Base-by-base conservation (phyloP, 2,888 invertebrate species). In the Andricus curvator region DNA sequence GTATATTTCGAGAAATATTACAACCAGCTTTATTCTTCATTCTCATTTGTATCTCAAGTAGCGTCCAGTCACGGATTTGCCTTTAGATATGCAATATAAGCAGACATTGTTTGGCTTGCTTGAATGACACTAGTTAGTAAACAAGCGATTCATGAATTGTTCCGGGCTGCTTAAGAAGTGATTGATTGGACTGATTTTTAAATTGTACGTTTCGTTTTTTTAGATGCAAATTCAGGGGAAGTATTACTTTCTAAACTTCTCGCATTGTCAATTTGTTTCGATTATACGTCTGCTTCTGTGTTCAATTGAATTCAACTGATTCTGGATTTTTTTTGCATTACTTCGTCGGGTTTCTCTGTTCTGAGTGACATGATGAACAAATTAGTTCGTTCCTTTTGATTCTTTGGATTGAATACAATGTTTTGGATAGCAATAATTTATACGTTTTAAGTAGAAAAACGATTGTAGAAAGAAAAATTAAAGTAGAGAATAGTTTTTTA, bases 181-280 rank as follows among this genome's bases (percentile, higher is more conserved):
- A 70, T 70, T 70, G 33, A 56, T 70, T 48, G 29, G 17, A 51
- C n/a, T 25, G 25, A 70, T 70, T 70, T 70, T 70, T 22, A 67
- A 41, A 62, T 41, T 67, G 9, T 51, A 70, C 8, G 70, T 20
- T 29, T 48, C 3, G 17, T 25, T 29, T 29, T 51, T 37, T 51
- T 51, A 20, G 48, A 70, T 70, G 51, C 51, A 56, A 70, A 51
- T 70, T 51, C 29, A 51, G 29, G 51, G 29, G 8, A 56, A 51
- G 20, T 51, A 51, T 70, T 70, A n/a, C 70, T 70, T 70, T 70
- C 70, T 51, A 70, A 70, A 33, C 29, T 44, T 33, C 48, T 67
- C n/a, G 3, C n/a, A 67, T 22, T 70, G 56, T n/a, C 56, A 56
- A 56, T 56, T 56, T n/a, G n/a, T 56, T n/a, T n/a, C n/a, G n/a